A percentile compares a stretch with the other conserved stretches of the same genome.
Evolutionary conservation across 2,113 vertebrate species (phyloP).

Genomic region (Tachysurus fulvidraco): DNA sequence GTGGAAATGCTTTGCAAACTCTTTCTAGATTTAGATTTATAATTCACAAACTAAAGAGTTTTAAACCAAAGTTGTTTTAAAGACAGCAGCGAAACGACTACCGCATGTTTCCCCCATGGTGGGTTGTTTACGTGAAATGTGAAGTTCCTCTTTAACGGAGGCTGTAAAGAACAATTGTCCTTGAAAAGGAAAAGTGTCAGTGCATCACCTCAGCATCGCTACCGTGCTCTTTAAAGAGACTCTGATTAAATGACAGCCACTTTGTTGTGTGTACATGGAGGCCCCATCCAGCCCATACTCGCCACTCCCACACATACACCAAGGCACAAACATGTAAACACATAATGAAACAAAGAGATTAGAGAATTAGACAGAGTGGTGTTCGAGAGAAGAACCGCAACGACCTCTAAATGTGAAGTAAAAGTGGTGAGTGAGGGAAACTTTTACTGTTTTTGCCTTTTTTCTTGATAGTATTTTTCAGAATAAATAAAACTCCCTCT

Average conservation of each 20-base stretch:
- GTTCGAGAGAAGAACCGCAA: constrained; percentile 33
- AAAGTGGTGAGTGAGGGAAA: constrained; percentile 19
- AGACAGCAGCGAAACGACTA: constrained; percentile 29
- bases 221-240: constrained; percentile 51
- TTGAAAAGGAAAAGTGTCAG: constrained; percentile 50
- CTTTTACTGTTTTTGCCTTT: constrained; percentile 28
- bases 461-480: constrained; percentile 57
- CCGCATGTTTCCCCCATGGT: constrained; percentile 31
- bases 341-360: constrained; percentile 37
- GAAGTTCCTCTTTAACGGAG: constrained; percentile 35
- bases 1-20: constrained; percentile 35
- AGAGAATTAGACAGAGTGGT: constrained; percentile 5
- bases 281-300: constrained; percentile 27
- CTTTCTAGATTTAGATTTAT: constrained; percentile 42
- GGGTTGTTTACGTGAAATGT: constrained; percentile 50
- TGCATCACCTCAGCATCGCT: constrained; percentile 47
- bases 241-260: constrained; percentile 59
- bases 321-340: background rate
- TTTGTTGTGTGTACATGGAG: constrained; percentile 56
- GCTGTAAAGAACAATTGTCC: constrained; percentile 50
- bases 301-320: constrained; percentile 34
- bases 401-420: constrained; percentile 54
- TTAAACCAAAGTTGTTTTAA: constrained; percentile 44
- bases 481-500: constrained; percentile 54
- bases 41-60: constrained; percentile 48